These are phyloP conservation scores for Tonatia bakeri DNA, from an alignment of 2,113 vertebrate species.

Conservation along the genomic window DNA sequence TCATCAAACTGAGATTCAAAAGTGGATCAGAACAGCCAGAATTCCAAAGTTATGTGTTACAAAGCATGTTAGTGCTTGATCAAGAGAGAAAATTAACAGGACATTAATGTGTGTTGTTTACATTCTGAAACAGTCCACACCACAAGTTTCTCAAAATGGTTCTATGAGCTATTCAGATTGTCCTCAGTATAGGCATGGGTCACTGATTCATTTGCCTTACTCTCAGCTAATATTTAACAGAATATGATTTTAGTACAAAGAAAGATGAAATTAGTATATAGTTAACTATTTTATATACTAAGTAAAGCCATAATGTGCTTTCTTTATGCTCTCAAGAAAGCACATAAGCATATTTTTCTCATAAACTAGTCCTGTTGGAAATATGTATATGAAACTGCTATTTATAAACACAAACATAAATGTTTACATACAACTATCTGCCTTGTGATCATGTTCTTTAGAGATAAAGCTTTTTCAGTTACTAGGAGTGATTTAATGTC, in stretches of 20 bases:
- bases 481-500: constrained; percentile 1
- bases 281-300: background rate
- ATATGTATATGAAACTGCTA: background rate
- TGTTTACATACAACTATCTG: background rate
- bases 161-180: background rate
- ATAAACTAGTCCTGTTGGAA: background rate
- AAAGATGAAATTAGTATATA: background rate
- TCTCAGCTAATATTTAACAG: background rate
- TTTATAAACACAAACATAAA: background rate
- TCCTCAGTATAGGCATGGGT: background rate
- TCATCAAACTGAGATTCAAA: background rate
- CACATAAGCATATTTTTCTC: background rate
- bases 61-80: background rate
- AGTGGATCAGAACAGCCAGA: background rate
- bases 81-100: background rate
- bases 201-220: background rate
- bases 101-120: background rate
- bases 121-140: background rate
- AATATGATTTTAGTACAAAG: background rate
- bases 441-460: background rate
- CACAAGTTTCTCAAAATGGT: background rate
- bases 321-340: background rate
- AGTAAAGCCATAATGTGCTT: background rate
- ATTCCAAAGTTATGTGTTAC: background rate
- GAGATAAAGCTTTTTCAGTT: background rate